phyloP scores from a whole-genome alignment of 2,113 vertebrate species.

The Mixornis gularis region DNA sequence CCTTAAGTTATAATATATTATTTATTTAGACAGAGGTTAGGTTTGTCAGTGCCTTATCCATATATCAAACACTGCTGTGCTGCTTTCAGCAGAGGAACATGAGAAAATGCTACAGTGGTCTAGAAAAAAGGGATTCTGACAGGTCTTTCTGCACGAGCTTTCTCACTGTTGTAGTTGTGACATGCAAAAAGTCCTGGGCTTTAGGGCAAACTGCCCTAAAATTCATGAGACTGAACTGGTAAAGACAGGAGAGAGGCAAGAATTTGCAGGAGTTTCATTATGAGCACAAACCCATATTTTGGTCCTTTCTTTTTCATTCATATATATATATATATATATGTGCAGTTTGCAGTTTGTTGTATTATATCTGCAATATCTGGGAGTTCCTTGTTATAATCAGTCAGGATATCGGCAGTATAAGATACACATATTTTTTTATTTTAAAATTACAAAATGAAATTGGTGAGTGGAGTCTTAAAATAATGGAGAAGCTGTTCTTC shows the following conservation, averaged over 20 bases:
- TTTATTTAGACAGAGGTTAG: neutral
- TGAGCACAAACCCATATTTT: neutral
- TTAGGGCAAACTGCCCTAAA: neutral
- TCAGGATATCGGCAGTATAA: neutral
- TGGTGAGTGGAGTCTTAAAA: neutral
- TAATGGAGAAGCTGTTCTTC: neutral
- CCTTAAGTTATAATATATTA: neutral
- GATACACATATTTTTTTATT: neutral
- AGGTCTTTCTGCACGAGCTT: neutral
- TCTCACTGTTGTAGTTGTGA: neutral
- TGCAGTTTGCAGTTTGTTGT: neutral
- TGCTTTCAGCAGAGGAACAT: neutral
- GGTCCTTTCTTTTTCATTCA: neutral
- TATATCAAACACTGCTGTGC: neutral
- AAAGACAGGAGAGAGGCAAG: neutral
- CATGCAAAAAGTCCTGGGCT: neutral
- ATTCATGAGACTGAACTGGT: neutral
- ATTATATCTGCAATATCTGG: neutral
- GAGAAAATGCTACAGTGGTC: neutral
- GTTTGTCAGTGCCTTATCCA: neutral
- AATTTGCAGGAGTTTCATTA: neutral
- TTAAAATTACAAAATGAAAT: neutral
- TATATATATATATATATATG: too few relatives aligned
- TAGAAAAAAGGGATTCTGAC: neutral
- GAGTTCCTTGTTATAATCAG: neutral